Evolutionary conservation across 2,888 invertebrate genomes (phyloP).

Genomic region (Neria commutata): DNA sequence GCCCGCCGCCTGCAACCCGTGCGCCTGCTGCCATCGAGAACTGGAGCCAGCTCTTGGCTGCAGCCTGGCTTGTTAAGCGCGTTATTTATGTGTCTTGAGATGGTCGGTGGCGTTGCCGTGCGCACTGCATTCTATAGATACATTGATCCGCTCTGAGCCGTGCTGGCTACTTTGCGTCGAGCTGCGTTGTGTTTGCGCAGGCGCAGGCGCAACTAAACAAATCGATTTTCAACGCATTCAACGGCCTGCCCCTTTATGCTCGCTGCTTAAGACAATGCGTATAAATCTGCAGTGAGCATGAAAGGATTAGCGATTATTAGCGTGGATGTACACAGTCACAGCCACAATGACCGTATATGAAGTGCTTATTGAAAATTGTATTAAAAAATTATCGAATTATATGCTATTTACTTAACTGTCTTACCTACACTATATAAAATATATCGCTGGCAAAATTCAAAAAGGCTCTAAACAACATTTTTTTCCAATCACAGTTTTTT

Average conservation of each 20-base stretch:
- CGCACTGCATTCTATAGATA: neutral
- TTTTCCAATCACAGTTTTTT: no score
- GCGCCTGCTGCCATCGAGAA: slow-evolving; percentile 30
- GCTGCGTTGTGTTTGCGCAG: slow-evolving; percentile 52
- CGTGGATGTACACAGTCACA: no score
- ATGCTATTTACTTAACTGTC: no score
- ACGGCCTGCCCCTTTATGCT: slow-evolving; percentile 30
- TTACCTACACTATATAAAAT: no score
- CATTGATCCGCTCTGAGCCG: neutral
- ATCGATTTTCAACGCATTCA: slow-evolving; percentile 60
- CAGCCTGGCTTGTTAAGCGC: slow-evolving; percentile 53
- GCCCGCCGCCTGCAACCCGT: neutral
- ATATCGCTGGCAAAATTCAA: no score
- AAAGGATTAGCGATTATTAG: slow-evolving; percentile 57
- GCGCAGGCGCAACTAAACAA: slow-evolving; percentile 60
- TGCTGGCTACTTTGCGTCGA: slow-evolving; percentile 46
- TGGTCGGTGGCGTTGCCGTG: slow-evolving; percentile 53
- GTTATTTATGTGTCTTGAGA: slow-evolving; percentile 59
- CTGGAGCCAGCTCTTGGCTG: slow-evolving; percentile 20
- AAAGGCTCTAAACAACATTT: no score
- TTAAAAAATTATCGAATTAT: no score
- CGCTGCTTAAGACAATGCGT: slow-evolving; percentile 6
- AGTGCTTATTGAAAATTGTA: no score
- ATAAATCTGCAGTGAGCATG: slow-evolving; percentile 56
- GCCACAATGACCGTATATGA: no score